Percentiles rank a stretch among this genome's conserved stretches.
phyloP scores from a whole-genome alignment of 2,113 vertebrate genomes.

The Cyphomyrus discorhynchus region DNA sequence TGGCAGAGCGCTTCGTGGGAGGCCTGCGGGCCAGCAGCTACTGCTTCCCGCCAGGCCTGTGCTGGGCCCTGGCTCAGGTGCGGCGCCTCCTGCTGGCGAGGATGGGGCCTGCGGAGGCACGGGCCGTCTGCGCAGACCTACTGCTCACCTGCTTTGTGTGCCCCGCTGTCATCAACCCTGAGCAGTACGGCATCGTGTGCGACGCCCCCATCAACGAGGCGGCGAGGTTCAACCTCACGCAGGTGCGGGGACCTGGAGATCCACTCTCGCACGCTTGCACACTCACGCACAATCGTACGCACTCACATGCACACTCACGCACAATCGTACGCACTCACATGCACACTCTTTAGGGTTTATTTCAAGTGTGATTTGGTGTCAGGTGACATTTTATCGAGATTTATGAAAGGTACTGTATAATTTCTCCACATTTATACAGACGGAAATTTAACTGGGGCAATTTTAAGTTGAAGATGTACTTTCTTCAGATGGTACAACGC shows the following conservation, averaged over 20 bases:
- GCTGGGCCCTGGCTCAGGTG: constrained; percentile 97
- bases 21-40: constrained; percentile 95
- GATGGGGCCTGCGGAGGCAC: constrained; percentile 75
- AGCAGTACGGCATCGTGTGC: constrained; percentile 96
- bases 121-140: constrained; percentile 93
- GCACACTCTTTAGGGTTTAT: background rate
- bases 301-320: background rate
- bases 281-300: background rate
- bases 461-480: background rate
- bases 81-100: constrained; percentile 69
- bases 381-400: background rate
- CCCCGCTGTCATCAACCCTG: constrained; percentile 91
- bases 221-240: constrained; percentile 95
- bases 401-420: background rate
- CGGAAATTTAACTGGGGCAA: background rate
- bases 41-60: constrained; percentile 91
- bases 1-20: constrained; percentile 95
- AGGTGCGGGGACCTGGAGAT: constrained; percentile 58
- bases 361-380: background rate
- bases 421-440: background rate
- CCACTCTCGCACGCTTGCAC: background rate
- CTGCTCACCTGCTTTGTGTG: constrained; percentile 96
- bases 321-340: background rate
- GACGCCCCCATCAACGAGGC: constrained; percentile 98
- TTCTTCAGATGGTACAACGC: background rate